Evolutionary conservation across 2,888 invertebrate species (phyloP), one percentile per base, ranked within the genome.

Genomic region (Mythimna impura): DNA sequence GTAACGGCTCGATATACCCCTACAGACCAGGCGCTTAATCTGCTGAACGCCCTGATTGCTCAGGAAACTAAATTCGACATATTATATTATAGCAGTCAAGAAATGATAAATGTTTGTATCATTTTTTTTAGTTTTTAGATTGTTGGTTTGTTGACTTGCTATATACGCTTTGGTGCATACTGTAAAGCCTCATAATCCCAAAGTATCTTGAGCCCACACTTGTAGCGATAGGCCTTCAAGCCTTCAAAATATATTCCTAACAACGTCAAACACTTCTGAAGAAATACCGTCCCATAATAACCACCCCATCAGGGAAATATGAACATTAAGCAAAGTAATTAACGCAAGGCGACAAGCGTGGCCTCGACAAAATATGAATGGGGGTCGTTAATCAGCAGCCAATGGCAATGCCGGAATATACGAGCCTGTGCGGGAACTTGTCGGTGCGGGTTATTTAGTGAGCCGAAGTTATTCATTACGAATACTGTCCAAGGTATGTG

Each of bases 331-430:
- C 72, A 65, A 75, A 74, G 73, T 79, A 78, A 85, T 85, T 85
- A 85, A 65, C 72, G 50, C 55, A 61, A 66, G 62, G 68, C 67
- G 66, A 66, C 74, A 71, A 73, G 65, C 74, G 79, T 60, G 80
- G 61, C 67, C 34, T 34, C 69, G 80, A 83, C 85, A 68, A 83
- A 78, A 76, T 86, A 85, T 80, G 79, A 83, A 83, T 85, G 78
- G 63, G 68, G 65, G 47, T 75, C 84, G 80, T 85, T 78, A 78
- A 85, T 85, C 86, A 85, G 36, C 55, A 20, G 34, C 57, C 58
- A 78, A 75, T 75, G 70, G 60, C 34, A 17, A 74, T 71, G 66
- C 61, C 30, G 20, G 69, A 55, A 74, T 71, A 60, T 65, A 73
- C 73, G 70, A 47, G 55, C 20, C 40, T 30, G 10, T 61, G 58